Conservation (phyloP, 2,113 vertebrate genomes). For the Psophia crepitans region DNA sequence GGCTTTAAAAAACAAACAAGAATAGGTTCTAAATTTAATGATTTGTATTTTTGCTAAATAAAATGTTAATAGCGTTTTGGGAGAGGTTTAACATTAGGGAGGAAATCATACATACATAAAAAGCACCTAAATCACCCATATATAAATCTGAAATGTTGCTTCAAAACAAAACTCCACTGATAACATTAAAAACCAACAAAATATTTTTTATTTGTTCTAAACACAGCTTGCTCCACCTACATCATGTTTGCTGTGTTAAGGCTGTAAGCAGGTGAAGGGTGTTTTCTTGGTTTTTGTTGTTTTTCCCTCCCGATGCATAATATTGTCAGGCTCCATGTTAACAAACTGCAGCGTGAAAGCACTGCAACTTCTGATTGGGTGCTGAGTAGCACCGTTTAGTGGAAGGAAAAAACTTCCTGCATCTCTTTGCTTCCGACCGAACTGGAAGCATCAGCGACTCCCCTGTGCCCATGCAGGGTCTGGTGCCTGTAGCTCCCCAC, state of each 20-base stretch:
- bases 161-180: background rate
- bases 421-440: background rate
- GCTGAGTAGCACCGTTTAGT: background rate
- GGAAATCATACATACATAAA: background rate
- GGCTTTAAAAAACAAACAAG: background rate
- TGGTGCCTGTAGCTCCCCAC: background rate
- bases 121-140: background rate
- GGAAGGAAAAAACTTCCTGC: background rate
- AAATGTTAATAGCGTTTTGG: background rate
- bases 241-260: background rate
- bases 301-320: background rate
- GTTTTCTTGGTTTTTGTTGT: background rate
- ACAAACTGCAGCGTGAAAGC: background rate
- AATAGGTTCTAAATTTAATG: background rate
- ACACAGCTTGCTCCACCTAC: background rate
- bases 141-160: background rate
- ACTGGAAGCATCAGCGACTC: background rate
- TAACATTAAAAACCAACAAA: background rate
- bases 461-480: background rate
- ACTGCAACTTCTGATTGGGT: background rate
- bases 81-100: background rate
- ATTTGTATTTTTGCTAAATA: background rate
- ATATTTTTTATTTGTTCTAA: background rate
- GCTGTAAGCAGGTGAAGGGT: background rate
- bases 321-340: background rate